Percentiles rank a stretch among this genome's conserved stretches.
phyloP scores from a whole-genome alignment of 2,888 invertebrate species.

The Trypoxylon attenuatum region DNA sequence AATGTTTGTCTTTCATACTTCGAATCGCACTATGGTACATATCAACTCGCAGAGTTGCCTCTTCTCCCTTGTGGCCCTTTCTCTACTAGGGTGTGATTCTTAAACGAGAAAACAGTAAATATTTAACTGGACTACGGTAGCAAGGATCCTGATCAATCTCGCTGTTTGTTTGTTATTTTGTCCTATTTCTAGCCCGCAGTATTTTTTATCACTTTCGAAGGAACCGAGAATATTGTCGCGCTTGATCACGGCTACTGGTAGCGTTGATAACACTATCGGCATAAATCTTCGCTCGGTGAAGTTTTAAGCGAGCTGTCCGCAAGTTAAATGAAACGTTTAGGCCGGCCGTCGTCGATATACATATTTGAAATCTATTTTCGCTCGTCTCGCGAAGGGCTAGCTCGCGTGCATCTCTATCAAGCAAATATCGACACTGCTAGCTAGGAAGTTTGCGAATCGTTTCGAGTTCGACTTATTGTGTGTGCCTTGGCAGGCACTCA shows the following conservation, averaged over 20 bases:
- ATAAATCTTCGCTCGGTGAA: neutral
- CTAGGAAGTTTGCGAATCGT: constrained; percentile 4
- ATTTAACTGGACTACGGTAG: constrained; percentile 14
- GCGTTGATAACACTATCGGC: neutral
- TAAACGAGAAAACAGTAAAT: constrained; percentile 16
- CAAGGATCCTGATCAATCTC: neutral
- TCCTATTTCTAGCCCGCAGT: neutral
- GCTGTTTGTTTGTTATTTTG: constrained; percentile 12
- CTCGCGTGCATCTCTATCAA: too few relatives aligned
- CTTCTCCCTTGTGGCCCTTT: neutral
- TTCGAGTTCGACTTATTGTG: too few relatives aligned
- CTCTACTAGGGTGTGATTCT: constrained; percentile 10
- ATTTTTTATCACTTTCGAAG: neutral
- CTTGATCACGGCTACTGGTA: too few relatives aligned
- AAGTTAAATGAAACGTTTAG: constrained; percentile 7
- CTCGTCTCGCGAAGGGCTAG: too few relatives aligned
- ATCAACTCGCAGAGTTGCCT: neutral
- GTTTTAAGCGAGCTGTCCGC: neutral
- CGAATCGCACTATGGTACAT: neutral
- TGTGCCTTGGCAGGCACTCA: too few relatives aligned
- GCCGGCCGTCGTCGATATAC: neutral
- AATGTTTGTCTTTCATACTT: neutral
- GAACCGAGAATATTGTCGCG: too few relatives aligned
- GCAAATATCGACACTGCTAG: constrained; percentile 2
- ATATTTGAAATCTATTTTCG: neutral